A percentile compares a stretch with the other conserved stretches of the same genome.
Conservation (phyloP, 2,797 vertebrate species). For the Cryptoprocta ferox region DNA sequence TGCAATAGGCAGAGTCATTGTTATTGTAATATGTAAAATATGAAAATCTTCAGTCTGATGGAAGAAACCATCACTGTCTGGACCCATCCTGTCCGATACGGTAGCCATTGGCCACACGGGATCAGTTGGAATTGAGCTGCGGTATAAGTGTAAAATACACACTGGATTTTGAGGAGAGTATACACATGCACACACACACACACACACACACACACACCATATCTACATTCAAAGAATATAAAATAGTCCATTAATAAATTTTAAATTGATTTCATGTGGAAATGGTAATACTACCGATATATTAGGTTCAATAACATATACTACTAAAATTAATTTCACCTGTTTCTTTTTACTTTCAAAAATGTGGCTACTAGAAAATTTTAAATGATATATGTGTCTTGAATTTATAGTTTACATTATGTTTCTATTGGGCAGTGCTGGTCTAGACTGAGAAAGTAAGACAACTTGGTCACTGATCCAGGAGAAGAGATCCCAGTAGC, state of each 20-base stretch:
- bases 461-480: background rate
- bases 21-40: background rate
- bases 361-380: background rate
- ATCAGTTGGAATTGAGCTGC: background rate
- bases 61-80: background rate
- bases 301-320: background rate
- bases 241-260: background rate
- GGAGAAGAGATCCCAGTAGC: background rate
- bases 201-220: background rate
- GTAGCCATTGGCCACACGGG: background rate
- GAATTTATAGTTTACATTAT: background rate
- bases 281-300: background rate
- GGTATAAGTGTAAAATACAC: background rate
- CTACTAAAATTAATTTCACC: background rate
- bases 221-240: background rate
- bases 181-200: background rate
- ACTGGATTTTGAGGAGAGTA: background rate
- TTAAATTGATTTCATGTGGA: background rate
- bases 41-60: background rate
- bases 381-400: background rate
- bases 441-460: background rate
- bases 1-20: background rate
- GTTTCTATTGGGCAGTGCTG: background rate
- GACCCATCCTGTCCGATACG: background rate
- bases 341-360: background rate